These are phyloP conservation scores for Serranochromis macrocephalus DNA, from an alignment of 2,113 vertebrate species.

Conservation along the genomic window DNA sequence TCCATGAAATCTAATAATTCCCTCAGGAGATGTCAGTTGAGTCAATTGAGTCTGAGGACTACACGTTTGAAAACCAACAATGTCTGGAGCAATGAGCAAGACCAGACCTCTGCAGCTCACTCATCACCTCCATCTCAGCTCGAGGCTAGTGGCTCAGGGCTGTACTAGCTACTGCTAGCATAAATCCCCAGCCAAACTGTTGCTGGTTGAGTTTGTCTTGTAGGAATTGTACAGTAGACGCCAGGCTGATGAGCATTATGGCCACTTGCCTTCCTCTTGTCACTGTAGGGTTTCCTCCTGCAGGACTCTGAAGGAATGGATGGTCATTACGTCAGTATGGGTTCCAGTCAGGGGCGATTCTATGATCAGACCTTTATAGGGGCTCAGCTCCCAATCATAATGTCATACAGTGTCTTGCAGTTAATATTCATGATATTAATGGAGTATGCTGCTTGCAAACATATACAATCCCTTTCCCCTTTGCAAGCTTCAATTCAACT, in stretches of 20 bases:
- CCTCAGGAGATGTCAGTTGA: neutral
- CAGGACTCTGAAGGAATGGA: neutral
- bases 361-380: neutral
- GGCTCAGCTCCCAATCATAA: neutral
- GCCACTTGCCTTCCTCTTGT: neutral
- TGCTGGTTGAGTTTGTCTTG: neutral
- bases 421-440: neutral
- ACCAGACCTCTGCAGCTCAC: neutral
- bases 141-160: neutral
- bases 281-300: neutral
- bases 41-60: neutral
- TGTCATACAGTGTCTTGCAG: neutral
- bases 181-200: neutral
- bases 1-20: neutral
- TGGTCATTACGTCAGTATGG: neutral
- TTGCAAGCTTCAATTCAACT: neutral
- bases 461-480: neutral
- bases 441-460: neutral
- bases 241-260: neutral
- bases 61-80: neutral
- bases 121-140: neutral
- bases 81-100: neutral
- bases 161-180: neutral
- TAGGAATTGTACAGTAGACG: neutral
- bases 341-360: neutral